Percentiles rank a stretch among this genome's conserved stretches.
Evolutionary conservation across 2,888 invertebrate genomes (phyloP).

Genomic region (Stramonita haemastoma): DNA sequence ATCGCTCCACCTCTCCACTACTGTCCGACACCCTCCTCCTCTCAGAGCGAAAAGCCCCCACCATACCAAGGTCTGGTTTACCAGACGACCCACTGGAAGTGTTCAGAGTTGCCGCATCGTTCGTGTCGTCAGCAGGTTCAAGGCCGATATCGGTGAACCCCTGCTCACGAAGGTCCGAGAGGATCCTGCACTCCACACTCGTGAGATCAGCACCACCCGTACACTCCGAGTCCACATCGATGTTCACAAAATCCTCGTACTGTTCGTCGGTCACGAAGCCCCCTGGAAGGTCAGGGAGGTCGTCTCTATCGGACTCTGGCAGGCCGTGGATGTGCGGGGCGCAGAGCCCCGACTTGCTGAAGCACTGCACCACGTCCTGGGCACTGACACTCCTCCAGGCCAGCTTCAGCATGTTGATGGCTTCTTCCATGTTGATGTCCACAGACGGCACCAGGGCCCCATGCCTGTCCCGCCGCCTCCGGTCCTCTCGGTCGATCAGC

Average conservation of each 20-base stretch:
- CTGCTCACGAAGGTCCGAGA: conserved; percentile 32
- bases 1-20: conserved; percentile 18
- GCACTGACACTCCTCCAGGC: conserved; percentile 38
- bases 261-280: conserved; percentile 27
- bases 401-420: conserved; percentile 35
- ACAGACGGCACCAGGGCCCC: neutral
- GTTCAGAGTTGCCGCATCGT: neutral
- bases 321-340: conserved; percentile 41
- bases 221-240: conserved; percentile 35
- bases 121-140: neutral
- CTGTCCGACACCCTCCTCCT: neutral
- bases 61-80: neutral
- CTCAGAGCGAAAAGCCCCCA: neutral
- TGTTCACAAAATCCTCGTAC: conserved; percentile 38
- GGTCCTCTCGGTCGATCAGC: neutral
- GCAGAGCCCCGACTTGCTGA: conserved; percentile 39
- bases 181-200: conserved; percentile 33
- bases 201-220: conserved; percentile 13
- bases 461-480: neutral
- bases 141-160: conserved; percentile 25
- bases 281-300: conserved; percentile 35
- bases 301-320: conserved; percentile 24
- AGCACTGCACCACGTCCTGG: conserved; percentile 39
- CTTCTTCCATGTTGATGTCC: conserved; percentile 31
- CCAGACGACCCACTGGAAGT: neutral